These are phyloP conservation scores for Drosophila varians DNA, from an alignment of 1,140 invertebrate species.

Conservation along the genomic window DNA sequence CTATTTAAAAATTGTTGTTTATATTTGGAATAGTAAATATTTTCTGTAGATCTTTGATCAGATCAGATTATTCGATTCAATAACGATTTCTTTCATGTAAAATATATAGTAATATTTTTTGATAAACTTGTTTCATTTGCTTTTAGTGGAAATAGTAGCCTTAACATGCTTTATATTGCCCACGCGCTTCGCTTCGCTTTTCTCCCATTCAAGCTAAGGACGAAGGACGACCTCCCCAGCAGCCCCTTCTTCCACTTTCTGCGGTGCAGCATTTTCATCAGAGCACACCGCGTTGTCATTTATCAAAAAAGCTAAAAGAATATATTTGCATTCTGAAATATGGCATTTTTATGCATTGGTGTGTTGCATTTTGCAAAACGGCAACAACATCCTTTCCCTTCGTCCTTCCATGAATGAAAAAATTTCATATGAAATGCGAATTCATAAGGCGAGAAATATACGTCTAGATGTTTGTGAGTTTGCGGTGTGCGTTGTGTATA, in stretches of 20 bases:
- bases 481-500: constrained; percentile 66
- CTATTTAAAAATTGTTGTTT: too few relatives aligned
- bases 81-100: too few relatives aligned
- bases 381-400: constrained; percentile 59
- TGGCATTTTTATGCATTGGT: constrained; percentile 81
- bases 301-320: constrained; percentile 82
- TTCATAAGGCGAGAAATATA: constrained; percentile 80
- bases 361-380: constrained; percentile 71
- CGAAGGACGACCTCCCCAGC: constrained; percentile 27
- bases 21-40: neutral
- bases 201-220: constrained; percentile 32
- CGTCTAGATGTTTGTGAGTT: constrained; percentile 32
- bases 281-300: constrained; percentile 74
- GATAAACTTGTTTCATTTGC: neutral
- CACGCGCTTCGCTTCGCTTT: constrained; percentile 46
- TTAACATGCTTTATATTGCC: constrained; percentile 74
- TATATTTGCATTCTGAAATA: constrained; percentile 81
- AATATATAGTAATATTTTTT: neutral
- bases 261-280: constrained; percentile 70
- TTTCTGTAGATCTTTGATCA: neutral
- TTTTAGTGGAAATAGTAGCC: constrained; percentile 33
- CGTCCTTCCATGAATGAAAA: constrained; percentile 24
- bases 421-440: constrained; percentile 80
- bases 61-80: too few relatives aligned
- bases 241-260: neutral